phyloP scores from a whole-genome alignment of 1,140 invertebrate species.

The Lepidurus apus region DNA sequence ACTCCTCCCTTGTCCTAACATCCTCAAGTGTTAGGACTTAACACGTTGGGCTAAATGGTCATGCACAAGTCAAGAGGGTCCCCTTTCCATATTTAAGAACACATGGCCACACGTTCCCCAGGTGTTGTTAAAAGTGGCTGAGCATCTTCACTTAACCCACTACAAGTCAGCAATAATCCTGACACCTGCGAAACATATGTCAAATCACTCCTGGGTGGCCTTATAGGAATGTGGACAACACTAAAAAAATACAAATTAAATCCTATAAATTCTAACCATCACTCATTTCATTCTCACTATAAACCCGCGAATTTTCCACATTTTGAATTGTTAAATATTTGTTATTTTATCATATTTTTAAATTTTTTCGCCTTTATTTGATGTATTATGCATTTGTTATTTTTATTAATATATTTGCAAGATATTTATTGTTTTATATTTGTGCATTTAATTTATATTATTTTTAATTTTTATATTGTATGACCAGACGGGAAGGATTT shows the following conservation, averaged over 20 bases:
- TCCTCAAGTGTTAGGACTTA: slow-evolving; percentile 21
- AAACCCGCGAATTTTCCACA: no score
- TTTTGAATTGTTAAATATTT: no score
- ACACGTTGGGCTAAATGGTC: slow-evolving; percentile 11
- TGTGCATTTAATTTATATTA: no score
- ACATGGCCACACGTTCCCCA: slow-evolving; percentile 9
- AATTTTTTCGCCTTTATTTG: no score
- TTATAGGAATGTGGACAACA: not conserved
- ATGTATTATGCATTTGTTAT: no score
- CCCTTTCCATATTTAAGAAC: not conserved
- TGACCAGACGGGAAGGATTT: not conserved
- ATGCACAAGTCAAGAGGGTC: not conserved
- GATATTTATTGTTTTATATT: no score
- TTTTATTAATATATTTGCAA: no score
- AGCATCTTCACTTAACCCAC: slow-evolving; percentile 21
- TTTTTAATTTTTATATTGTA: not conserved
- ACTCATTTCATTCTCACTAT: no score
- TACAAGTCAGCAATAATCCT: slow-evolving; percentile 19
- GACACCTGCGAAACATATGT: slow-evolving; percentile 16
- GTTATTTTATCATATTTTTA: no score
- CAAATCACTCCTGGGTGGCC: slow-evolving; percentile 20
- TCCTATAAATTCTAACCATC: no score
- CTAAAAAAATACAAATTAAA: not conserved
- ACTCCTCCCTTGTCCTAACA: slow-evolving; percentile 21
- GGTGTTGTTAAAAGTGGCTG: not conserved